A percentile compares a stretch with the other conserved stretches of the same genome.
Conservation (phyloP, 2,113 vertebrate species). For the Okapia johnstoni region DNA sequence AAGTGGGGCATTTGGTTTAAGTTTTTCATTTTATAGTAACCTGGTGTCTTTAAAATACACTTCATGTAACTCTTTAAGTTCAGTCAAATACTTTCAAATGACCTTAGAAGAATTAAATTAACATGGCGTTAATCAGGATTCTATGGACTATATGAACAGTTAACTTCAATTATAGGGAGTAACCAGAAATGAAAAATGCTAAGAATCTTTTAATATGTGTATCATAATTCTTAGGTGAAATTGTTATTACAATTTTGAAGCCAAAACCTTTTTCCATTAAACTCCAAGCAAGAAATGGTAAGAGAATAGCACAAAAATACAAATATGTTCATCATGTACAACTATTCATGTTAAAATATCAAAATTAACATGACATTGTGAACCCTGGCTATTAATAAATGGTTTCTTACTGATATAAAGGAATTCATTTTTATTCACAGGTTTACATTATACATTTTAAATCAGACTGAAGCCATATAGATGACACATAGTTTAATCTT, state of each 20-base stretch:
- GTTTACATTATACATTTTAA: background rate
- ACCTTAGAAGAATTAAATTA: background rate
- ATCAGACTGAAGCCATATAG: background rate
- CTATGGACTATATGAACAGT: background rate
- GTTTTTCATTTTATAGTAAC: background rate
- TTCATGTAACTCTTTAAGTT: background rate
- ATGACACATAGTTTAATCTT: constrained; percentile 76
- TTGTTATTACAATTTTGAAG: background rate
- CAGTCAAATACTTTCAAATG: background rate
- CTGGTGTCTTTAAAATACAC: background rate
- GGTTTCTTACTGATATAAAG: background rate
- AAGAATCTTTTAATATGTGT: background rate
- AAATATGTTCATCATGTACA: background rate
- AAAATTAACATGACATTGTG: background rate
- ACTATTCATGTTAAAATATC: background rate
- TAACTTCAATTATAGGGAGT: background rate
- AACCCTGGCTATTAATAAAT: background rate
- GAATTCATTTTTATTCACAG: background rate
- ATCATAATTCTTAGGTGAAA: background rate
- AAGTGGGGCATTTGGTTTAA: background rate
- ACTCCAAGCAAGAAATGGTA: background rate
- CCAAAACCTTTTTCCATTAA: background rate
- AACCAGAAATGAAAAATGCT: background rate
- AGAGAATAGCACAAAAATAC: background rate
- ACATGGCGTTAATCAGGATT: background rate